Evolutionary conservation across 2,888 invertebrate species (phyloP), one percentile per base, ranked within the genome.

Genomic region (Caenorhabditis sp.): DNA sequence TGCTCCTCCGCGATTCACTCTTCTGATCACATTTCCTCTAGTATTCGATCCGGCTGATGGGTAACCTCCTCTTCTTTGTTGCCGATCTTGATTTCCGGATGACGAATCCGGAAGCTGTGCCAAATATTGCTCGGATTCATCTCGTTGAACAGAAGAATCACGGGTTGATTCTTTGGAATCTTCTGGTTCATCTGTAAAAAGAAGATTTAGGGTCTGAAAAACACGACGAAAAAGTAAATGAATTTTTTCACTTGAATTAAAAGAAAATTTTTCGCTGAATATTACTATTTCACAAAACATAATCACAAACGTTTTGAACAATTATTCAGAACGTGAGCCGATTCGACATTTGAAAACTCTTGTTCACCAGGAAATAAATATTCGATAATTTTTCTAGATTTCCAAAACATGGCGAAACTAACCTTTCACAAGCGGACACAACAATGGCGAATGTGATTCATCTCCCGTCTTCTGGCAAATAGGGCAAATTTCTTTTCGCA

Each of bases 381-480:
- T n/a, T n/a, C n/a, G n/a, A n/a, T 50, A 4, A 50, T 50, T n/a
- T 50, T 20, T 50, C 50, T 4, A 50, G 50, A n/a, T n/a, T 14
- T 50, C 20, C 4, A 50, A 14, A 50, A 4, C 14, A n/a, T 50
- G 4, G 5, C 5, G 4, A n/a, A 4, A 12, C 20, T n/a, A n/a
- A 52, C 7, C n/a, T 52, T 52, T 52, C 21, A 23, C 53, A 66
- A 60, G 58, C 12, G 74, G 70, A 26, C 74, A 75, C 14, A 70
- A 5, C n/a, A 75, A 20, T 1, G 57, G 57, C 21, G 60, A 61
- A n/a, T 75, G 74, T 2, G 60, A 70, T 23, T 60, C 27, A 17
- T 53, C 64, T n/a, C 74, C 74, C 20, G 67, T 75, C 1, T 61
- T 64, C 0, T 56, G 57, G 36, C 74, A 75, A 50, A 49, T 26